Conservation (phyloP, 2,888 invertebrate species). For the Petrophora chlorosata region DNA sequence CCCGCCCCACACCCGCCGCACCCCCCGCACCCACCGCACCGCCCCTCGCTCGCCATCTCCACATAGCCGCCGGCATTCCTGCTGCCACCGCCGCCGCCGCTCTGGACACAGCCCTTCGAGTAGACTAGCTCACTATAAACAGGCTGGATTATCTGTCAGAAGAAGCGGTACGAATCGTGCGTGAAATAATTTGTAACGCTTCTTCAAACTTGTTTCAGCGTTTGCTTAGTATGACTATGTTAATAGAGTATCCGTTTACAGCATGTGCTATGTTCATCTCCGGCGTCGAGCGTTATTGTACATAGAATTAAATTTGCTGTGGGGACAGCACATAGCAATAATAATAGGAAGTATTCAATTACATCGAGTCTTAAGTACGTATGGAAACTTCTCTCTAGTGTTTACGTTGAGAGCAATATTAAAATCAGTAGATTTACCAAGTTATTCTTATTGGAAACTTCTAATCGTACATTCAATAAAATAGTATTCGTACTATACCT, state of each 20-base stretch:
- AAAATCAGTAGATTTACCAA: constrained; percentile 18
- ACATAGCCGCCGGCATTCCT: constrained; percentile 70
- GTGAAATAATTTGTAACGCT: neutral
- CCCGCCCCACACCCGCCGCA: constrained; percentile 75
- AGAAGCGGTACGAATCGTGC: neutral
- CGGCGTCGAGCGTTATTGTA: constrained; percentile 21
- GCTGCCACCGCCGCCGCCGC: constrained; percentile 65
- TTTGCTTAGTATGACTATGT: constrained; percentile 13
- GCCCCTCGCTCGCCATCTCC: constrained; percentile 69
- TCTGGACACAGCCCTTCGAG: constrained; percentile 66
- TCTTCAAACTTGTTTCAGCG: neutral
- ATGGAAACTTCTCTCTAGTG: constrained; percentile 41
- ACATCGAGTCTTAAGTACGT: constrained; percentile 40
- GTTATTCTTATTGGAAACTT: constrained; percentile 22
- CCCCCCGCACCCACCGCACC: constrained; percentile 69
- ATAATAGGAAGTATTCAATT: constrained; percentile 23
- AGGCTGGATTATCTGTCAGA: neutral
- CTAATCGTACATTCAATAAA: constrained; percentile 12
- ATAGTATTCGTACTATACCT: constrained; percentile 5
- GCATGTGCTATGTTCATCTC: constrained; percentile 27
- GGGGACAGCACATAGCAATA: constrained; percentile 29
- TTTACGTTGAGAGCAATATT: constrained; percentile 44
- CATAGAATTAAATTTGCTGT: constrained; percentile 27
- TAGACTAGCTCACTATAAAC: constrained; percentile 33
- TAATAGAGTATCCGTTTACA: constrained; percentile 24